Percentiles rank a stretch among this genome's conserved stretches.
Evolutionary conservation across 2,797 vertebrate genomes (phyloP).

Genomic region (Adrianichthys oophorus): DNA sequence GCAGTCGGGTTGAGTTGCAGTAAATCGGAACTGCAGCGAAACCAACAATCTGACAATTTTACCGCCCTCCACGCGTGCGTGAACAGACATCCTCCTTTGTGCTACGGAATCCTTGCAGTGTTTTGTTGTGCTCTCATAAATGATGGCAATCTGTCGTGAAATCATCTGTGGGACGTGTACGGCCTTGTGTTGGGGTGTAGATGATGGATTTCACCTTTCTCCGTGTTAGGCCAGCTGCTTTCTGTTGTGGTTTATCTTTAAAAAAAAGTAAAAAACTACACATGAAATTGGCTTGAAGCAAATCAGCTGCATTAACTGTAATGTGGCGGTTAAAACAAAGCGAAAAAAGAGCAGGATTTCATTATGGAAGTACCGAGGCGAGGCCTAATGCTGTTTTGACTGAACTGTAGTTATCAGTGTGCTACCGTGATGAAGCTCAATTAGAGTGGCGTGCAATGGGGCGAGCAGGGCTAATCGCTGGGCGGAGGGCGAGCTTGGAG

Average conservation of each 20-base stretch:
- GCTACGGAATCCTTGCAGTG: slow-evolving; percentile 7
- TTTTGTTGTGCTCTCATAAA: slow-evolving; percentile 46
- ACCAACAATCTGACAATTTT: slow-evolving; percentile 34
- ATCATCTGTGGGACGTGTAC: slow-evolving; percentile 26
- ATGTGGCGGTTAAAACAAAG: slow-evolving; percentile 22
- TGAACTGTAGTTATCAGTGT: slow-evolving; percentile 62
- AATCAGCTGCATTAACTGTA: slow-evolving; percentile 10
- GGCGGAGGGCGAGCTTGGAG: slow-evolving; percentile 48
- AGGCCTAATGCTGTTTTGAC: slow-evolving; percentile 62
- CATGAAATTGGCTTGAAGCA: slow-evolving; percentile 24
- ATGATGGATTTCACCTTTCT: slow-evolving; percentile 26
- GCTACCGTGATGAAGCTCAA: slow-evolving; percentile 65
- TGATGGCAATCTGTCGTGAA: slow-evolving; percentile 48
- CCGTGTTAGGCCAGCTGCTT: slow-evolving; percentile 28
- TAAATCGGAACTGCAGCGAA: slow-evolving; percentile 29
- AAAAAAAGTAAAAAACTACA: slow-evolving; percentile 25
- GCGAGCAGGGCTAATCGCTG: slow-evolving; percentile 65
- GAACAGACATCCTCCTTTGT: slow-evolving; percentile 4
- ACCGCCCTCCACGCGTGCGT: slow-evolving; percentile 8
- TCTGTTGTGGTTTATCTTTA: too few relatives aligned
- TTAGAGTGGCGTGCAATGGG: slow-evolving; percentile 66
- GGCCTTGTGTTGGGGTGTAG: slow-evolving; percentile 40
- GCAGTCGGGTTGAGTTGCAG: slow-evolving; percentile 33
- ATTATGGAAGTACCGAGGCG: slow-evolving; percentile 47
- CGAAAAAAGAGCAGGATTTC: slow-evolving; percentile 23